phyloP scores from a whole-genome alignment of 1,140 invertebrate species.

The Hypsibius dujardini region DNA sequence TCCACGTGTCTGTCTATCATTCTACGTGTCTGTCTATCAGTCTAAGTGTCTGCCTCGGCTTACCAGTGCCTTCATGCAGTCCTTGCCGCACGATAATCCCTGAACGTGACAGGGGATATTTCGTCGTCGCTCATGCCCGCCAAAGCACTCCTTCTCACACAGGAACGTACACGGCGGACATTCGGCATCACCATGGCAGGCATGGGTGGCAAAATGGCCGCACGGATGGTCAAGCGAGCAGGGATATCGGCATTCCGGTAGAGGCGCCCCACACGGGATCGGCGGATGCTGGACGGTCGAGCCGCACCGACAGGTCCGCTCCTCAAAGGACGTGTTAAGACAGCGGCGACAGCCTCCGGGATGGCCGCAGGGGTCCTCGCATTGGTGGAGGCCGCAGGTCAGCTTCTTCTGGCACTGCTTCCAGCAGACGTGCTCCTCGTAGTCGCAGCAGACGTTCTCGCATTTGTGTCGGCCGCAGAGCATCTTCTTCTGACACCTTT shows the following conservation, averaged over 20 bases:
- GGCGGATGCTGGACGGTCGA: constrained; percentile 65
- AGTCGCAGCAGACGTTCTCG: constrained; percentile 49
- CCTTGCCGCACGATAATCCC: constrained; percentile 70
- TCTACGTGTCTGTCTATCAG: too few species aligned
- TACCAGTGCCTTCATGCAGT: constrained; percentile 57
- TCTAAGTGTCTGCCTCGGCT: too few species aligned
- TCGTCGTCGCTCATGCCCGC: constrained; percentile 66
- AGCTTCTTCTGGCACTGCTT: constrained; percentile 59
- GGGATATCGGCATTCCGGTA: constrained; percentile 53
- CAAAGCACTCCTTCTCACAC: constrained; percentile 67
- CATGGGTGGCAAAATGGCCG: constrained; percentile 57
- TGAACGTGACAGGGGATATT: constrained; percentile 72
- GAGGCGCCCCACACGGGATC: constrained; percentile 66
- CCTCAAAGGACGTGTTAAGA: constrained; percentile 58
- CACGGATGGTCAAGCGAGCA: constrained; percentile 61
- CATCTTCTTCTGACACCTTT: constrained; percentile 68
- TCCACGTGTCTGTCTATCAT: too few species aligned
- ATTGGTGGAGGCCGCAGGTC: constrained; percentile 57
- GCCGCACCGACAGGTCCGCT: constrained; percentile 78
- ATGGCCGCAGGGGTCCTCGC: constrained; percentile 63
- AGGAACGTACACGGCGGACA: constrained; percentile 88
- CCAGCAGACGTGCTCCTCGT: constrained; percentile 64
- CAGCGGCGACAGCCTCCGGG: constrained; percentile 66
- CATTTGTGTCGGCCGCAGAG: constrained; percentile 75
- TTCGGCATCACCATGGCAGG: constrained; percentile 48